Base-by-base conservation (phyloP, 2,113 vertebrate species). In the Echinops telfairi region DNA sequence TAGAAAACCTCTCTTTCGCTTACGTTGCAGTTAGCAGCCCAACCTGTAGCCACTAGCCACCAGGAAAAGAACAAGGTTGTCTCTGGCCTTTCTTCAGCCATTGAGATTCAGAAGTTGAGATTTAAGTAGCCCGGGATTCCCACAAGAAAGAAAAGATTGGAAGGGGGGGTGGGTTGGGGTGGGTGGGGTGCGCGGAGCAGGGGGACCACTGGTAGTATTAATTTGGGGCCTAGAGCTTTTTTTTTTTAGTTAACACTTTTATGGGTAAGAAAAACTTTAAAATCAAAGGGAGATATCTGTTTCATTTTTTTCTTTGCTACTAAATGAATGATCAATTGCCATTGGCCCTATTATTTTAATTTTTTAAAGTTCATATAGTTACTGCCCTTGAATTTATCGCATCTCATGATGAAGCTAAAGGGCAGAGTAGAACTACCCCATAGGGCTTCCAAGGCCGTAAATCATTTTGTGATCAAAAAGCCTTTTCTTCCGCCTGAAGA, bases 331-430 rank as follows among this genome's bases (percentile, higher is more conserved):
- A 16, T n/a, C 27, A 2, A 33, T 89, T 82, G 68, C 53, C n/a
- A 60, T 40, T 87, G 64, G 16, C 11, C 3, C 36, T 92, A 4
- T 85, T 83, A 4, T 77, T 92, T 89, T 91, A 68, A 83, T 77
- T 58, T 86, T 78, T 92, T 85, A 88, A 82, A 83, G 23, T 68
- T 90, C 25, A 47, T 80, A 5, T 23, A 14, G 29, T 29, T 29
- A 5, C 31, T 70, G 70, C 31, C n/a, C 17, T 19, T 19, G n/a
- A 71, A 29, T 33, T 4, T 9, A 16, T 71, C 33, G 2, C 60
- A 62, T 4, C 60, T 62, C 22, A 62, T 62, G 4, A 12, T 23
- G 22, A 62, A 62, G 17, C 60, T 62, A 62, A 6, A 62, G 60
- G 60, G 60, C 60, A 62, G 19, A 62, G 22, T 62, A 62, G 60